Conservation (phyloP, 2,113 vertebrate species). For the Canis aureus region DNA sequence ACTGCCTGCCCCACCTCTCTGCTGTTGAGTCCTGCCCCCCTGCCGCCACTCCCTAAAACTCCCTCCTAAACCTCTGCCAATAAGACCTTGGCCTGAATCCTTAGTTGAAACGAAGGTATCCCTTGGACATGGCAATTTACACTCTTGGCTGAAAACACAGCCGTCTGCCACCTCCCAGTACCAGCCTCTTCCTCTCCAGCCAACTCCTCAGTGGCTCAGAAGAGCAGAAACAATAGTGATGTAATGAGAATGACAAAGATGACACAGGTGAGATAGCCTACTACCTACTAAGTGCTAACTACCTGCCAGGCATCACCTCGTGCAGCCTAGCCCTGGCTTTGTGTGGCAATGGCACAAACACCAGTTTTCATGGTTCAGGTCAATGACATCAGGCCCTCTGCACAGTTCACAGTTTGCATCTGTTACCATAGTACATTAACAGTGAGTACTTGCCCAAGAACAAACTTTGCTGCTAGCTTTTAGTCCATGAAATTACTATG, state of each 20-base stretch:
- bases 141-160: neutral
- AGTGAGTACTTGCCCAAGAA: neutral
- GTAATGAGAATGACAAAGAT: neutral
- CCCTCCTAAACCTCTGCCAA: slow-evolving; percentile 33
- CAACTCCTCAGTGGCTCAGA: neutral
- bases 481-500: neutral
- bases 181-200: neutral
- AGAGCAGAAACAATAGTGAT: neutral
- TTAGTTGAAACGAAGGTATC: neutral
- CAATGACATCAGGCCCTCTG: neutral
- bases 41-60: neutral
- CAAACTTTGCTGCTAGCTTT: neutral
- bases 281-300: neutral
- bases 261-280: neutral
- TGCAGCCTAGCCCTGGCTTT: neutral
- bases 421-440: neutral
- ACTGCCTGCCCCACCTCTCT: neutral
- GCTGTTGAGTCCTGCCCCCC: neutral
- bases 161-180: slow-evolving; percentile 14
- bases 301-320: neutral
- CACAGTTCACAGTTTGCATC: neutral
- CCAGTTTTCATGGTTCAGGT: neutral
- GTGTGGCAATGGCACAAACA: neutral
- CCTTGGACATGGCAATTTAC: neutral
- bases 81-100: neutral